phyloP scores from a whole-genome alignment of 1,140 invertebrate genomes.

The Drosophila erecta region DNA sequence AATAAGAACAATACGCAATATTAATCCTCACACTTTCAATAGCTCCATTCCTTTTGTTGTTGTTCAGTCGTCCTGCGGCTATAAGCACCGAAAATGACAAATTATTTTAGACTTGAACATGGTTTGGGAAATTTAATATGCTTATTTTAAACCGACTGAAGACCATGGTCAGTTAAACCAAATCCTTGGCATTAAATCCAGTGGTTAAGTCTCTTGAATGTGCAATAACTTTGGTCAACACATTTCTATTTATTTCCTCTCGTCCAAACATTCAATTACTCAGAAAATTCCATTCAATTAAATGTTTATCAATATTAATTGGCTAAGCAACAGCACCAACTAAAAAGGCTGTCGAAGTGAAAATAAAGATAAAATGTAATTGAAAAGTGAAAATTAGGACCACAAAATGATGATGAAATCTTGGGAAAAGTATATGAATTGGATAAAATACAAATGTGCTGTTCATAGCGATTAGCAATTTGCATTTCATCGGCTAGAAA shows the following conservation, averaged over 20 bases:
- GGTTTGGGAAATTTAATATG: constrained; percentile 7
- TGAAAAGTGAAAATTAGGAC: neutral
- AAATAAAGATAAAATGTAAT: neutral
- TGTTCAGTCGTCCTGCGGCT: constrained; percentile 7
- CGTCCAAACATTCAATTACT: constrained; percentile 12
- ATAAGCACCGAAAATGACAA: constrained; percentile 22
- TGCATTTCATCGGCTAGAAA: too few relatives aligned
- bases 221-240: constrained; percentile 15
- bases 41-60: neutral
- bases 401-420: too few relatives aligned
- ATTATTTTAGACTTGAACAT: constrained; percentile 10
- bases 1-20: constrained; percentile 17
- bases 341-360: constrained; percentile 23
- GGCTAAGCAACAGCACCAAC: constrained; percentile 13
- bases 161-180: constrained; percentile 2
- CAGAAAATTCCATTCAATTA: constrained; percentile 8
- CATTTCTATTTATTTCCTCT: constrained; percentile 2
- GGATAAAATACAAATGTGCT: too few relatives aligned
- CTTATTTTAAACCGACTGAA: neutral
- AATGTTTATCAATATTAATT: constrained; percentile 48
- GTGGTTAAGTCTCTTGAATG: constrained; percentile 23
- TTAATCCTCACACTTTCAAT: constrained; percentile 6
- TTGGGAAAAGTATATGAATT: too few relatives aligned
- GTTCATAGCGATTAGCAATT: too few relatives aligned
- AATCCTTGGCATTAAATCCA: constrained; percentile 4